Evolutionary conservation across 1,140 invertebrate genomes (phyloP).

Genomic region (Lineus longissimus): DNA sequence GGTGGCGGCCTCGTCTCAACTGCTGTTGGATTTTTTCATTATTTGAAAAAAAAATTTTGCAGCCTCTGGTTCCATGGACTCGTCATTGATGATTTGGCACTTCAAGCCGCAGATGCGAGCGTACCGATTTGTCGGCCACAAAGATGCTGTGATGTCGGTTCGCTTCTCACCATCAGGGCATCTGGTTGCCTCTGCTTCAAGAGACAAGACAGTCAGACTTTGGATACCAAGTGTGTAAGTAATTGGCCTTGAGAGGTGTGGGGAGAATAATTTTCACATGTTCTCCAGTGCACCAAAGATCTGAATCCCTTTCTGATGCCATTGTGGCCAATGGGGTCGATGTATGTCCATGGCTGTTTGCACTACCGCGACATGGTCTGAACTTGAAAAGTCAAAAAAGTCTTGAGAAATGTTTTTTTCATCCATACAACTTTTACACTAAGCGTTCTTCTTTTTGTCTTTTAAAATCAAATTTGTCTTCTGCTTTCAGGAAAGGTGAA

Average conservation of each 20-base stretch:
- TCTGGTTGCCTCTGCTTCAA: slow-evolving; percentile 75
- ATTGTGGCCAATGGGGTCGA: no score
- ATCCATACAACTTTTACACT: not conserved
- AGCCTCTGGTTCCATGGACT: slow-evolving; percentile 72
- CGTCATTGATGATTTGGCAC: slow-evolving; percentile 78
- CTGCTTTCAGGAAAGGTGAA: slow-evolving; percentile 55
- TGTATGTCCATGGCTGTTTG: no score
- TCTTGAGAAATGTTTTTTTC: not conserved
- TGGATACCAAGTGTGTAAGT: slow-evolving; percentile 80
- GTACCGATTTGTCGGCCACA: slow-evolving; percentile 55
- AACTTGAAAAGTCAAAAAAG: no score
- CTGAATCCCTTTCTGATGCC: no score
- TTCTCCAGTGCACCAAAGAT: no score
- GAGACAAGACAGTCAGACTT: slow-evolving; percentile 75
- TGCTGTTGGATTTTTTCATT: slow-evolving; percentile 2
- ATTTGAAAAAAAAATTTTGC: slow-evolving; percentile 6
- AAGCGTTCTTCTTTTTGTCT: slow-evolving; percentile 1
- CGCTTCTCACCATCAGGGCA: slow-evolving; percentile 76
- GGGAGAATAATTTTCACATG: no score
- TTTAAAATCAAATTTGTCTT: not conserved
- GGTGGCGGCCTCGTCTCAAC: no score
- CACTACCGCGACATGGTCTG: no score
- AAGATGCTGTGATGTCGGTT: slow-evolving; percentile 60
- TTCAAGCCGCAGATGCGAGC: slow-evolving; percentile 58
- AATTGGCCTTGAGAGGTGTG: no score